phyloP scores from a whole-genome alignment of 2,888 invertebrate genomes.

The Sinohyriopsis cumingii region DNA sequence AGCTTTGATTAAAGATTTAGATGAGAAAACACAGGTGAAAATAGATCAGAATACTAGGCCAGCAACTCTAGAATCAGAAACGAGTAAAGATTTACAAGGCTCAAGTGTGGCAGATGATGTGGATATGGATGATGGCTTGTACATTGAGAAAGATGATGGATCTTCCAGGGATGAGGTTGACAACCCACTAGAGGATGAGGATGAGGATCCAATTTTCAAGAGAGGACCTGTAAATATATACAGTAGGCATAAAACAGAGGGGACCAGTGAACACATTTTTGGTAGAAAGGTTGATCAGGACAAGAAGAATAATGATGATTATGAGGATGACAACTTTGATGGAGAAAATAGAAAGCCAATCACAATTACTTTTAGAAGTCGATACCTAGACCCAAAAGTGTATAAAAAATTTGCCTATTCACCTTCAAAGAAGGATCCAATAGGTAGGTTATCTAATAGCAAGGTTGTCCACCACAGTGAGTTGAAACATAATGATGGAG shows the following conservation, averaged over 20 bases:
- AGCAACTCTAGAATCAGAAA: constrained; percentile 12
- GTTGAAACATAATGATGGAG: constrained; percentile 49
- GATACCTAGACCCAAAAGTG: constrained; percentile 46
- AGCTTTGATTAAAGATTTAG: constrained; percentile 16
- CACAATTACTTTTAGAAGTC: constrained; percentile 45
- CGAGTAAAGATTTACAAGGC: constrained; percentile 17
- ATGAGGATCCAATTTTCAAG: constrained; percentile 25
- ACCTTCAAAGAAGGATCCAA: constrained; percentile 41
- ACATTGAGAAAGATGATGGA: constrained; percentile 39
- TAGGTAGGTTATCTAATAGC: constrained; percentile 49
- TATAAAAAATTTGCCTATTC: constrained; percentile 47
- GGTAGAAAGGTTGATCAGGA: constrained; percentile 11
- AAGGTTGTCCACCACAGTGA: constrained; percentile 54
- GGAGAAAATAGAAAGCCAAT: constrained; percentile 29
- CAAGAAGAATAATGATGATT: constrained; percentile 14
- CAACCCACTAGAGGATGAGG: constrained; percentile 13
- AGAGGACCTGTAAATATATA: constrained; percentile 6
- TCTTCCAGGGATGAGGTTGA: constrained; percentile 18
- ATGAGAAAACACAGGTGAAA: constrained; percentile 14
- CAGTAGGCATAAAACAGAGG: neutral
- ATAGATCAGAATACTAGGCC: constrained; percentile 10
- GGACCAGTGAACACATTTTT: neutral
- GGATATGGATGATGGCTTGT: constrained; percentile 29
- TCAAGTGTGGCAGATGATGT: constrained; percentile 2
- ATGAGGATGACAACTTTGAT: constrained; percentile 10